Conservation (phyloP, 2,797 vertebrate species). For the Falco concolor region DNA sequence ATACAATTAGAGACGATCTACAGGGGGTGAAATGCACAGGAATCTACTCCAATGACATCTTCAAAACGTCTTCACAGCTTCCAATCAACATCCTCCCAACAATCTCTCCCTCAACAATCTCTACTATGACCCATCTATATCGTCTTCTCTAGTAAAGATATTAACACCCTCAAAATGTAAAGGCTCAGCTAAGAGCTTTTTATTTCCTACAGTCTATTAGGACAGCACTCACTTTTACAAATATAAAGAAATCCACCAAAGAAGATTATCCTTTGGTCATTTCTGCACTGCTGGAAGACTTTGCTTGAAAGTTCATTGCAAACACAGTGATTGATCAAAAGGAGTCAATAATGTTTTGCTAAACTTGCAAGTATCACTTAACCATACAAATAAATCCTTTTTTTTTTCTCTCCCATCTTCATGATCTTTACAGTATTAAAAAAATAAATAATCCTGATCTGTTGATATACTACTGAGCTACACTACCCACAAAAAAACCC, state of each 20-base stretch:
- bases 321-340: not conserved
- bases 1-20: not conserved
- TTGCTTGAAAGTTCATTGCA: not conserved
- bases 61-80: not conserved
- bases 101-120: not conserved
- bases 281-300: not conserved
- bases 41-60: not conserved
- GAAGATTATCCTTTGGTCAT: not conserved
- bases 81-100: not conserved
- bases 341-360: not conserved
- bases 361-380: not conserved
- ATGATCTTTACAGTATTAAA: not conserved
- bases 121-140: not conserved
- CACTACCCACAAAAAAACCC: not conserved
- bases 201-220: not conserved
- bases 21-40: not conserved
- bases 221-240: not conserved
- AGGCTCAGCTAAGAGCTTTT: not conserved
- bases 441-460: not conserved
- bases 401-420: not conserved
- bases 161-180: not conserved
- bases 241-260: not conserved
- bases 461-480: not conserved
- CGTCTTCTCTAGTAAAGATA: not conserved
- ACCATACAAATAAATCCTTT: not conserved